A percentile compares a stretch with the other conserved stretches of the same genome.
These are phyloP conservation scores for Adineta ricciae DNA, from an alignment of 2,888 invertebrate species.

Conservation along the genomic window DNA sequence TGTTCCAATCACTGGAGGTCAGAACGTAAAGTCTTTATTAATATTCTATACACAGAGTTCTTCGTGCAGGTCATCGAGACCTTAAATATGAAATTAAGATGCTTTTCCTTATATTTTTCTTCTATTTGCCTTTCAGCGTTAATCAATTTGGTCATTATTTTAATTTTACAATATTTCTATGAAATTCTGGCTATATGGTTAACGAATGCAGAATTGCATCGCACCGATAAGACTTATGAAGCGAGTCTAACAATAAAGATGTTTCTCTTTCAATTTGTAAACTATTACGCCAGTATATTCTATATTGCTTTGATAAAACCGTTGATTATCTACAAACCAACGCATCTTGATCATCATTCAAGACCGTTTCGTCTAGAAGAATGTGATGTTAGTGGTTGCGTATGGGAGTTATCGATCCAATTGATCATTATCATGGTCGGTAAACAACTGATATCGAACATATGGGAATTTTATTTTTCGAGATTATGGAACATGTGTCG, in stretches of 20 bases:
- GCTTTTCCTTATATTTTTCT: too few relatives aligned
- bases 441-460: constrained; percentile 79
- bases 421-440: constrained; percentile 89
- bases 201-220: constrained; percentile 57
- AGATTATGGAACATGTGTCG: constrained; percentile 19
- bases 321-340: background rate
- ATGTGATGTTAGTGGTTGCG: constrained; percentile 76
- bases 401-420: constrained; percentile 79
- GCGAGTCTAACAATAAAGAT: constrained; percentile 40
- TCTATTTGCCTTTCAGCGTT: constrained; percentile 54
- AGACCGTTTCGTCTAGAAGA: background rate
- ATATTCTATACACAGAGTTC: too few relatives aligned
- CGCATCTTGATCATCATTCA: background rate
- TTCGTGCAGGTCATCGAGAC: too few relatives aligned
- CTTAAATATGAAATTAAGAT: too few relatives aligned
- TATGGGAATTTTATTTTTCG: constrained; percentile 63
- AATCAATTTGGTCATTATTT: constrained; percentile 55
- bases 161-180: constrained; percentile 55
- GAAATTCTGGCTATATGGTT: constrained; percentile 54
- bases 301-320: constrained; percentile 40
- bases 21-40: too few relatives aligned
- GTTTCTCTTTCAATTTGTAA: constrained; percentile 40
- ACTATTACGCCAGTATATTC: constrained; percentile 39
- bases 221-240: constrained; percentile 39
- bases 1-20: background rate